Base-by-base conservation (phyloP, 2,888 invertebrate species). In the Diadegma fenestrale region DNA sequence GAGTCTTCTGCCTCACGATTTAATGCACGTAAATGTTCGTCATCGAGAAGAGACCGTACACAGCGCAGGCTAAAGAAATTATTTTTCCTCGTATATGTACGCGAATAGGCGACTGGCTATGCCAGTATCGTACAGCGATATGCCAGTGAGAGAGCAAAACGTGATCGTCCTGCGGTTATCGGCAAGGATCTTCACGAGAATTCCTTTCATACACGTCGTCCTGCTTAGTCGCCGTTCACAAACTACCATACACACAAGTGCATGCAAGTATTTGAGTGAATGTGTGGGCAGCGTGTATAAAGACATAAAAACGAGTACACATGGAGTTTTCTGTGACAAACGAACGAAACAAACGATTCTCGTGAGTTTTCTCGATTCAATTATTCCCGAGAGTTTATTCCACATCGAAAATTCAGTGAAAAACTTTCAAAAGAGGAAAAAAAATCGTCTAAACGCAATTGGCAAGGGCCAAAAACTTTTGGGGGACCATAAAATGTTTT, bases 111-210 rank as follows among this genome's bases (percentile, higher is more conserved):
- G 82, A 72, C 58, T 51, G 51, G 69, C 75, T 84, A 73, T 30
- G 64, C 82, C 51, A 72, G 73, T 73, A 22, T 76, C 48, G 26
- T 43, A 68, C 68, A 68, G n/a, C n/a, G 54, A 41, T 80, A 80
- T 58, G 71, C 69, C 77, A 45, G 80, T 61, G 69, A 84, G 63
- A 76, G 75, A 75, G 73, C 51, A 80, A 73, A 83, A 79, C 68
- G 68, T 45, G 84, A 85, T 85, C 41, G 73, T 78, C 78, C 45
- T 48, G 78, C 64, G 68, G 68, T 69, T 85, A 85, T 85, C 84
- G 77, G 73, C 66, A 73, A 78, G 81, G 78, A 85, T 85, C 84
- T 78, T 73, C 61, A 43, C 68, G 81, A 76, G 81, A 85, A 85
- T 85, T 85, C 84, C 81, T 81, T 69, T 77, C 71, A 64, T 78